Percentiles rank a stretch among this genome's conserved stretches.
Evolutionary conservation across 2,888 invertebrate species (phyloP).

Genomic region (Cephus rjabovi): DNA sequence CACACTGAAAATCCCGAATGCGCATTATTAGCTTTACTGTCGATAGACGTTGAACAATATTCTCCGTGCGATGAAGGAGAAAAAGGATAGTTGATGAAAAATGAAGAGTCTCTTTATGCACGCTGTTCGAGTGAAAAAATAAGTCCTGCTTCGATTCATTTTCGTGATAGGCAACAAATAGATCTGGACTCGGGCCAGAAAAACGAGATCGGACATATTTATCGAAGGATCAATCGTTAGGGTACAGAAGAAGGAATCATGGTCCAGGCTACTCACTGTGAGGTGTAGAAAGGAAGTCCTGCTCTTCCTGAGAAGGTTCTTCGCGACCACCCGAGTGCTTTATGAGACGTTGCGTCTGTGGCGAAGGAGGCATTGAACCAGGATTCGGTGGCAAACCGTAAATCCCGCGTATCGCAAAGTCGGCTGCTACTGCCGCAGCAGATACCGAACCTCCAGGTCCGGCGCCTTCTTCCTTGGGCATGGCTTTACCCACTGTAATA

Average conservation of each 20-base stretch:
- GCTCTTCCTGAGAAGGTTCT: constrained; percentile 69
- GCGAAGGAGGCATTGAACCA: constrained; percentile 61
- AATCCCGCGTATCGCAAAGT: constrained; percentile 62
- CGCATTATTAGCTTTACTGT: not conserved
- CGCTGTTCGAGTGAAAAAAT: not conserved
- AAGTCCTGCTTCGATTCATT: too few species aligned
- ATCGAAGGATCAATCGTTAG: not conserved
- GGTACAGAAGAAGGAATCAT: too few species aligned
- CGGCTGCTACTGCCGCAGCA: constrained; percentile 59
- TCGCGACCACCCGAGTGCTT: constrained; percentile 58
- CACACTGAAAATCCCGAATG: constrained; percentile 68
- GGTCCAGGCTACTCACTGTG: constrained; percentile 67
- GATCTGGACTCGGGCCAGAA: too few species aligned
- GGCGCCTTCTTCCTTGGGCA: constrained; percentile 57
- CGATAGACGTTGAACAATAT: too few species aligned
- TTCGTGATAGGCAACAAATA: too few species aligned
- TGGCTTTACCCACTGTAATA: constrained; percentile 56
- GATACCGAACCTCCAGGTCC: constrained; percentile 49
- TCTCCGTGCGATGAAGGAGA: too few species aligned
- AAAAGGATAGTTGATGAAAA: not conserved
- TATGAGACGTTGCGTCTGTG: constrained; percentile 61
- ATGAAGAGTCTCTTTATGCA: not conserved
- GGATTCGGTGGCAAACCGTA: constrained; percentile 56
- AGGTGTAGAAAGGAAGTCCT: constrained; percentile 74
- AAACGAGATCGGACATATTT: too few species aligned